Conservation (phyloP, 2,797 vertebrate genomes). For the Ceryle rudis region DNA sequence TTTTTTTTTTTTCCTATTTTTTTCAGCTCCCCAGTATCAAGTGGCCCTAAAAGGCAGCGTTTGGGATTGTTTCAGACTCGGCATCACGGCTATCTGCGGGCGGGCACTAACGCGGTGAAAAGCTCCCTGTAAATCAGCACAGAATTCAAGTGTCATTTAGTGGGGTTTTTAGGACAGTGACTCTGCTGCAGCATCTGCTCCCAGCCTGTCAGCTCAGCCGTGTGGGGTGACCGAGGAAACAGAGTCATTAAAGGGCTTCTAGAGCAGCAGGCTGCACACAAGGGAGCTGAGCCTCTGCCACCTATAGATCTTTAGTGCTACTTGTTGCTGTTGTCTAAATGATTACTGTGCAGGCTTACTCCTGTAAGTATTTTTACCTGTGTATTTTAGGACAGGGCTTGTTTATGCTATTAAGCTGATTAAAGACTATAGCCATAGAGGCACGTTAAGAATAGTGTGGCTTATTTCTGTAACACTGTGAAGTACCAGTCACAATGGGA, state of each 20-base stretch:
- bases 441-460: background rate
- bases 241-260: background rate
- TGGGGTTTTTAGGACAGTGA: background rate
- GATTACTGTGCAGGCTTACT: background rate
- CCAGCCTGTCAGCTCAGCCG: background rate
- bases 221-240: background rate
- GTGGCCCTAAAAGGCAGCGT: background rate
- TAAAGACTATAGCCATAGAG: background rate
- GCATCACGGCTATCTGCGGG: background rate
- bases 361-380: background rate
- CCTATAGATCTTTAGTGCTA: background rate
- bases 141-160: background rate
- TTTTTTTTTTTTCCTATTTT: background rate
- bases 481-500: background rate
- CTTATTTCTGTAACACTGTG: background rate
- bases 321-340: background rate
- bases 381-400: background rate
- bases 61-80: background rate
- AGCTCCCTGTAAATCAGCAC: background rate
- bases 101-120: background rate
- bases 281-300: background rate
- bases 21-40: background rate
- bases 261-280: background rate
- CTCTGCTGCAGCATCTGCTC: background rate
- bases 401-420: conserved; percentile 26